Conservation (phyloP, 2,797 vertebrate genomes). For the Hozukius guyotensis region DNA sequence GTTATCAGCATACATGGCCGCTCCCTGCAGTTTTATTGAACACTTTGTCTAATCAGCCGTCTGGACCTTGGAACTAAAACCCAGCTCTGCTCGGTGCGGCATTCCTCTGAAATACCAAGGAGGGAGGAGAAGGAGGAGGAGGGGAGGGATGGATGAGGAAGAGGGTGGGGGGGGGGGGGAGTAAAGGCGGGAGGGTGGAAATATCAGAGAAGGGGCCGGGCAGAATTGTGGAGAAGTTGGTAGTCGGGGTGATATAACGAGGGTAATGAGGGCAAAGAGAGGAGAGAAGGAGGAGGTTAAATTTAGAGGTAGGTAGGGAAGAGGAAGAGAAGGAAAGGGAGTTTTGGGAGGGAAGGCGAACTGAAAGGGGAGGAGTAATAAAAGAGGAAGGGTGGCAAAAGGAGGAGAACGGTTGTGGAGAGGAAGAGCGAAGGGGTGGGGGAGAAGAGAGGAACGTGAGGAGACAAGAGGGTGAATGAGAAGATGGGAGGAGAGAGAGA, state of each 20-base stretch:
- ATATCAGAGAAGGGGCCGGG: constrained; percentile 13
- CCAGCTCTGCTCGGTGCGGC: constrained; percentile 21
- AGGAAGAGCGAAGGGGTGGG: not conserved
- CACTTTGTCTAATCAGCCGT: constrained; percentile 75
- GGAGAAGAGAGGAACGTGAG: not conserved
- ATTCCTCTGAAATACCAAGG: constrained; percentile 57
- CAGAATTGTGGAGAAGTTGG: constrained; percentile 33
- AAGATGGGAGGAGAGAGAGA: not conserved
- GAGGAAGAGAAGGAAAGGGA: not conserved
- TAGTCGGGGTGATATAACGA: constrained; percentile 19
- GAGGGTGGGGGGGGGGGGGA: not conserved
- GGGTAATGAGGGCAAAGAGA: constrained; percentile 30
- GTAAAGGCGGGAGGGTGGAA: constrained; percentile 14
- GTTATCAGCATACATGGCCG: constrained; percentile 46
- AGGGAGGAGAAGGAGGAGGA: not conserved
- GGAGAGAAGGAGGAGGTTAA: constrained; percentile 17
- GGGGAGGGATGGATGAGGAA: not conserved
- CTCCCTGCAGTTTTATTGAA: constrained; percentile 67
- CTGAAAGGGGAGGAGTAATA: not conserved
- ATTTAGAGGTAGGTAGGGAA: constrained; percentile 10
- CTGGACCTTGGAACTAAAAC: constrained; percentile 76
- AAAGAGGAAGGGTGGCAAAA: not conserved
- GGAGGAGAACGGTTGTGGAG: not conserved
- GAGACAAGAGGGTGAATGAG: not conserved
- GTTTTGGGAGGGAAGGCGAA: not conserved